Evolutionary conservation across 2,797 vertebrate species (phyloP).

Genomic region (Phrynocephalus guinanensis): DNA sequence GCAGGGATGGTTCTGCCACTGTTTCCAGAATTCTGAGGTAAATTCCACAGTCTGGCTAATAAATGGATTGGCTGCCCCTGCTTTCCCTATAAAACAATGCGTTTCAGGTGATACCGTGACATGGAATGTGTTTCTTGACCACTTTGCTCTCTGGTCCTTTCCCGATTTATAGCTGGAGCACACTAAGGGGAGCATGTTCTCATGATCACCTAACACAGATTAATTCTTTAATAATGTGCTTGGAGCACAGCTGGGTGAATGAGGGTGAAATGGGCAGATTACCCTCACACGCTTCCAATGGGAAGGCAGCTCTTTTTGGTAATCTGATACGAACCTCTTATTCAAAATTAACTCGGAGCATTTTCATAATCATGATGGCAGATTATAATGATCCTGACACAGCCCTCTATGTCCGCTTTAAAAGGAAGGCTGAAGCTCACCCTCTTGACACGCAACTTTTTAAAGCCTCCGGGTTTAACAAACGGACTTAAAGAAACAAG

Average conservation of each 20-base stretch:
- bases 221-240: background rate
- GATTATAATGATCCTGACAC: background rate
- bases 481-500: background rate
- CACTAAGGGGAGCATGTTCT: background rate
- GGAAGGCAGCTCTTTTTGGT: background rate
- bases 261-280: background rate
- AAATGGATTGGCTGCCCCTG: too few species aligned
- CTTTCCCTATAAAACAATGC: too few species aligned
- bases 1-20: too few species aligned
- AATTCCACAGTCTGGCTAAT: too few species aligned
- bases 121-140: background rate
- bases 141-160: background rate
- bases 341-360: slow-evolving; percentile 16
- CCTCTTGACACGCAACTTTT: background rate
- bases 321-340: slow-evolving; percentile 4
- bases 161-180: background rate
- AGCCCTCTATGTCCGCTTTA: background rate
- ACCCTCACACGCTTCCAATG: background rate
- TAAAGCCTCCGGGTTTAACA: background rate
- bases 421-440: background rate
- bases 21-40: too few species aligned
- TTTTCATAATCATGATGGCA: slow-evolving; percentile 19
- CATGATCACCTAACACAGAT: background rate
- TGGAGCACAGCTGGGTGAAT: slow-evolving; percentile 3
- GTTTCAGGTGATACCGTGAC: background rate